Evolutionary conservation across 2,113 vertebrate species (phyloP).

Genomic region (Trematocara stigmaticum): DNA sequence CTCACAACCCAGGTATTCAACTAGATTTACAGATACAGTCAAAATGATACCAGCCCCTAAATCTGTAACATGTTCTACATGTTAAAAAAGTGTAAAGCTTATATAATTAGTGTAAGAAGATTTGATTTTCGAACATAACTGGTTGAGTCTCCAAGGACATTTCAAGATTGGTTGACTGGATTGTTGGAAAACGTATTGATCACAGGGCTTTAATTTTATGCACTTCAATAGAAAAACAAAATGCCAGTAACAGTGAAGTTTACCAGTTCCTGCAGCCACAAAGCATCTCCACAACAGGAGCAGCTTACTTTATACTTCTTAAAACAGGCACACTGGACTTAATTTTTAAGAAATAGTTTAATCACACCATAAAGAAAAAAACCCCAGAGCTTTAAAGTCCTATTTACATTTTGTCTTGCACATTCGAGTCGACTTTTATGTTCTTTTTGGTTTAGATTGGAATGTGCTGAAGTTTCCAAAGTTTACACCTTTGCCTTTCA

Average conservation of each 20-base stretch:
- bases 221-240: not conserved
- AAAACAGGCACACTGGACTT: not conserved
- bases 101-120: not conserved
- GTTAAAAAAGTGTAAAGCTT: not conserved
- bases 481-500: not conserved
- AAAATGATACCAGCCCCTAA: not conserved
- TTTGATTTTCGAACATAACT: not conserved
- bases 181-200: not conserved
- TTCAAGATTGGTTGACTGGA: not conserved
- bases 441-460: not conserved
- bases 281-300: not conserved
- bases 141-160: not conserved
- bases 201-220: not conserved
- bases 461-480: not conserved
- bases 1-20: slow-evolving; percentile 46
- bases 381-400: not conserved
- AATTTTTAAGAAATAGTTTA: not conserved
- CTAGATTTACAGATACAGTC: not conserved
- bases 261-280: not conserved
- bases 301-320: not conserved
- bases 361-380: not conserved
- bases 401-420: not conserved
- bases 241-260: not conserved
- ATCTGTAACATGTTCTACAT: not conserved
- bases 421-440: not conserved